Base-by-base conservation (phyloP, 2,797 vertebrate genomes). In the Acropternis orthonyx region DNA sequence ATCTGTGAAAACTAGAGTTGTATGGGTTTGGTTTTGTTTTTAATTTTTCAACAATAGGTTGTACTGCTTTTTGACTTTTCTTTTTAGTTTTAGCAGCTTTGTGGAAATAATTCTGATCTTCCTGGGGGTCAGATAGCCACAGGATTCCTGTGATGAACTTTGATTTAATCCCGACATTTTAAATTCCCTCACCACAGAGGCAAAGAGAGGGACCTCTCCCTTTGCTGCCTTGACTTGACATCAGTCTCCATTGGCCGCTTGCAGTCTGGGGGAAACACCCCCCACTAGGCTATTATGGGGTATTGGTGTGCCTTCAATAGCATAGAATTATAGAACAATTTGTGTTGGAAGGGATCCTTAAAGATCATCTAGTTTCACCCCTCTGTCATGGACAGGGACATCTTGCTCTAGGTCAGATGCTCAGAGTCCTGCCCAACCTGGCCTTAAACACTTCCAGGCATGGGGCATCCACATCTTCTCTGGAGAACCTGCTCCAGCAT, bases 281-380 rank as follows among this genome's bases (percentile, higher is more conserved):
- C 7, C 5, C 4, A 2, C 9, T 34, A 52, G 41, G 12, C n/a
- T 81, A 13, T 9, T 61, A 36, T 54, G 22, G 0, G 0, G 6
- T 49, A 12, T 9, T 54, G 32, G 3, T 67, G 39, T 73, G 30
- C 39, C n/a, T 75, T 74, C 51, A 22, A 2, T 55, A 83, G 37
- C 32, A 46, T 1, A 41, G 36, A 54, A 36, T 59, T 13, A 21
- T 24, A 18, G 22, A 66, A 84, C 30, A 41, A 41, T 61, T 73
- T 48, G 46, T 2, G 7, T 23, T 48, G 16, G 34, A 79, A 46
- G 22, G 30, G 10, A 59, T 54, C 62, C 73, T 85, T 66, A 24
- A 66, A 59, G 46, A n/a, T 67, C 39, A 28, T 67, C 27, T 67
- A 49, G 14, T 67, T 79, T 34, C 20, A 37, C 19, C 7, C 6